Percentiles rank a stretch among this genome's conserved stretches.
Conservation (phyloP, 2,888 invertebrate species). For the Polylopha cassiicola region DNA sequence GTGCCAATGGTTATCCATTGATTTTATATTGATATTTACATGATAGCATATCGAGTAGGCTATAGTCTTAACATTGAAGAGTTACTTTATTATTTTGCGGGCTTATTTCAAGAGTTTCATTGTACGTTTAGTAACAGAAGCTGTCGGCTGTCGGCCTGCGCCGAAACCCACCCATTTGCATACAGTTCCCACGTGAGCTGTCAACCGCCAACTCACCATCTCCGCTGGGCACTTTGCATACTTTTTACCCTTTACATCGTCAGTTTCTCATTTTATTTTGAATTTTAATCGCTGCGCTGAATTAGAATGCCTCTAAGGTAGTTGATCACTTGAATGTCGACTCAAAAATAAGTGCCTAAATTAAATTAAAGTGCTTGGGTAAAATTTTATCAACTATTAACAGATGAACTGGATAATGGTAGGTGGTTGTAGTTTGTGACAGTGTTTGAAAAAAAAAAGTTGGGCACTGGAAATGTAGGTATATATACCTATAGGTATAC, state of each 20-base stretch:
- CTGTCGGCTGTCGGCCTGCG: slow-evolving; percentile 42
- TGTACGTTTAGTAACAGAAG: slow-evolving; percentile 6
- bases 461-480: no score
- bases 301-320: slow-evolving; percentile 17
- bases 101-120: slow-evolving; percentile 16
- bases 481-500: no score
- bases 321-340: slow-evolving; percentile 6
- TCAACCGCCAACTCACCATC: slow-evolving; percentile 43
- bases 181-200: slow-evolving; percentile 57
- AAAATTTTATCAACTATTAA: no score
- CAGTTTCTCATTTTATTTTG: slow-evolving; percentile 29
- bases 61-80: no score
- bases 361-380: no score
- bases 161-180: slow-evolving; percentile 57
- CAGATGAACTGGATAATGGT: no score
- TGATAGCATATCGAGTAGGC: no score
- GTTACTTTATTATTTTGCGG: no score
- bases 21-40: no score
- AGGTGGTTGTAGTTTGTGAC: no score
- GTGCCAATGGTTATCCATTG: no score
- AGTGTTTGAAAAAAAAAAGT: no score
- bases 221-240: slow-evolving; percentile 32
- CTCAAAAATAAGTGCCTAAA: neutral
- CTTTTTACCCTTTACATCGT: slow-evolving; percentile 37
- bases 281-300: slow-evolving; percentile 23